Evolutionary conservation across 2,113 vertebrate species (phyloP).

Genomic region (Triplophysa rosa): DNA sequence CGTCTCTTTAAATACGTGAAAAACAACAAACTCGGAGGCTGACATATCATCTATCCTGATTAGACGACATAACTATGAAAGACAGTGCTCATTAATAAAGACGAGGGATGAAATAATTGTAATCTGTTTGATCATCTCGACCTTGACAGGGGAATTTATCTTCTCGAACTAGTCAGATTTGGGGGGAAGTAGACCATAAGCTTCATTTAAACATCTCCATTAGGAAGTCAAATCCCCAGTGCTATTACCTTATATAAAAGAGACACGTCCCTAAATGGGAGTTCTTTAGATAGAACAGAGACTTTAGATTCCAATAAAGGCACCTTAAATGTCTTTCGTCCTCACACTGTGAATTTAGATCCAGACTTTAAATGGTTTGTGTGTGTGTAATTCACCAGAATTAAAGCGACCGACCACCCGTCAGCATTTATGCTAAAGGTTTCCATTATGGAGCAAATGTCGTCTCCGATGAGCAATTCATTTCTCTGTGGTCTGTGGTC

Average conservation of each 20-base stretch:
- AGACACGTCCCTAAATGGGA: slow-evolving; percentile 33
- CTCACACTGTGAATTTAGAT: slow-evolving; percentile 8
- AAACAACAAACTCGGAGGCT: slow-evolving; percentile 74
- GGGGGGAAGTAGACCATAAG: slow-evolving; percentile 80
- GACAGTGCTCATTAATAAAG: slow-evolving; percentile 83
- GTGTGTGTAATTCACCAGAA: not conserved
- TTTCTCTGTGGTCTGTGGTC: slow-evolving; percentile 18
- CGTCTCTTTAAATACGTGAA: slow-evolving; percentile 62
- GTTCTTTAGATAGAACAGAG: slow-evolving; percentile 18
- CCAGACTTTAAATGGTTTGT: slow-evolving; percentile 8
- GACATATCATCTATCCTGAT: slow-evolving; percentile 81
- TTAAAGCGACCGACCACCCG: slow-evolving; percentile 23
- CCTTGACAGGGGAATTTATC: slow-evolving; percentile 81
- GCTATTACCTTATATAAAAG: slow-evolving; percentile 30
- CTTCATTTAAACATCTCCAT: slow-evolving; percentile 77
- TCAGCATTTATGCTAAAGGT: slow-evolving; percentile 29
- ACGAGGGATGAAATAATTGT: slow-evolving; percentile 81
- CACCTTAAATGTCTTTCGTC: slow-evolving; percentile 33
- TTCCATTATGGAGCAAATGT: slow-evolving; percentile 27
- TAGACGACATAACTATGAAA: slow-evolving; percentile 79
- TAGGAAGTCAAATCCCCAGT: slow-evolving; percentile 70
- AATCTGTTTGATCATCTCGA: slow-evolving; percentile 83
- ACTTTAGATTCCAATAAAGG: slow-evolving; percentile 24
- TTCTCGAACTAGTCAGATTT: slow-evolving; percentile 74
- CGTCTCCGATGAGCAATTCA: slow-evolving; percentile 19